Conservation (phyloP, 2,113 vertebrate species). For the Zosterops japonicus region DNA sequence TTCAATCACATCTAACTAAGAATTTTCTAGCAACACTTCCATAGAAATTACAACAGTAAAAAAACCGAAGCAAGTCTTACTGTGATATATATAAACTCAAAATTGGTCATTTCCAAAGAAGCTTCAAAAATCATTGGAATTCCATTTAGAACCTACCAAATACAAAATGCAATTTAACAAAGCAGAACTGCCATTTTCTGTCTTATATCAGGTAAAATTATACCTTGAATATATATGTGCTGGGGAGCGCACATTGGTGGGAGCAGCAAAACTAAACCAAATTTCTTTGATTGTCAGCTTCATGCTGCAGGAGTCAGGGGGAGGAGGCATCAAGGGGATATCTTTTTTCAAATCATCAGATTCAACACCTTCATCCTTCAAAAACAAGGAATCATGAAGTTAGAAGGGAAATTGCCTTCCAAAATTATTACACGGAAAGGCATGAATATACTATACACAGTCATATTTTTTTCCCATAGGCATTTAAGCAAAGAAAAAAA, state of each 20-base stretch:
- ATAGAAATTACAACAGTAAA: background rate
- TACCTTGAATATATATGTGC: slow-evolving; percentile 90
- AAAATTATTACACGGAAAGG: background rate
- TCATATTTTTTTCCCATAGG: background rate
- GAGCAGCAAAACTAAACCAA: slow-evolving; percentile 98
- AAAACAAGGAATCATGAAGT: background rate
- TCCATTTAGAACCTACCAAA: background rate
- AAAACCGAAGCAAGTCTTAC: background rate
- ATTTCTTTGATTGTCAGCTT: slow-evolving; percentile 96
- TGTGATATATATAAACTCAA: background rate
- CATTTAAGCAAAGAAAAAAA: background rate
- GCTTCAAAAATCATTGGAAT: background rate
- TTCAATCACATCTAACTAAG: background rate
- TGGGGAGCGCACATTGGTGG: slow-evolving; percentile 93
- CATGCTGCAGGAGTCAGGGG: slow-evolving; percentile 98
- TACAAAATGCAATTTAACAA: background rate
- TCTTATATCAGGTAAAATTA: background rate
- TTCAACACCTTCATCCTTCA: slow-evolving; percentile 96
- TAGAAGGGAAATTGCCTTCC: background rate
- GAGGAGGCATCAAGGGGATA: slow-evolving; percentile 92
- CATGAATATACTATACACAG: background rate
- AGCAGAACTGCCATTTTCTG: background rate
- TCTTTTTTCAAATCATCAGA: slow-evolving; percentile 98
- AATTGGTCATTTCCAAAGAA: background rate
- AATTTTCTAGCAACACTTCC: background rate